Conservation (phyloP, 2,888 invertebrate species). For the Spisula subtruncata region DNA sequence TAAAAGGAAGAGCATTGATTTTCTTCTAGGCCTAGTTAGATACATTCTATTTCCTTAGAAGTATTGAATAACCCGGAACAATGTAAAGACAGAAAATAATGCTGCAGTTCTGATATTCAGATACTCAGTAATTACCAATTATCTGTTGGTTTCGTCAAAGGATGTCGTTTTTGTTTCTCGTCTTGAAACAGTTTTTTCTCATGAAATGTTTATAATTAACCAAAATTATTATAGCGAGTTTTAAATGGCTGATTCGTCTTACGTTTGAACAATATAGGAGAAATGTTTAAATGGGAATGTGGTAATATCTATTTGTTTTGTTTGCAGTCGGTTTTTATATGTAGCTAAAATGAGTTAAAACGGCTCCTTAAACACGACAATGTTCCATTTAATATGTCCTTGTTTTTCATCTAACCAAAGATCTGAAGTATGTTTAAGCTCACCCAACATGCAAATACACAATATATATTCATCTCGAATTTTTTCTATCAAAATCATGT, state of each 20-base stretch:
- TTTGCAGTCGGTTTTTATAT: not conserved
- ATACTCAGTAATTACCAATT: constrained; percentile 7
- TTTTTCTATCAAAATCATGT: too few relatives aligned
- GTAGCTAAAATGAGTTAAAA: too few relatives aligned
- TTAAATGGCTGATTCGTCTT: not conserved
- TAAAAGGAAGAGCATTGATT: constrained; percentile 21
- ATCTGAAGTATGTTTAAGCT: too few relatives aligned
- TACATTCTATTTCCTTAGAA: not conserved
- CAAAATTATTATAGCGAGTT: not conserved
- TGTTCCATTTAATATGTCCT: not conserved
- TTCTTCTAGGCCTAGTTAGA: not conserved
- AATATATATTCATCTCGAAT: too few relatives aligned
- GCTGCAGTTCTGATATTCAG: not conserved
- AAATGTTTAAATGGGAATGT: not conserved
- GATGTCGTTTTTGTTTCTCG: not conserved
- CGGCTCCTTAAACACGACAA: too few relatives aligned
- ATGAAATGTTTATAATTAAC: constrained; percentile 2
- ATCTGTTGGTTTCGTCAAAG: not conserved
- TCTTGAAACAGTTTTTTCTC: constrained; percentile 14
- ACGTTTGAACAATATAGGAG: not conserved
- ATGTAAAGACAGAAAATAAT: not conserved
- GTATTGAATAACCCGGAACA: constrained; percentile 11
- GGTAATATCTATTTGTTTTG: not conserved
- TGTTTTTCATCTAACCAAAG: too few relatives aligned
- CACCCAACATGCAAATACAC: too few relatives aligned